Conservation (phyloP, 2,888 invertebrate genomes). For the Trilocha varians region DNA sequence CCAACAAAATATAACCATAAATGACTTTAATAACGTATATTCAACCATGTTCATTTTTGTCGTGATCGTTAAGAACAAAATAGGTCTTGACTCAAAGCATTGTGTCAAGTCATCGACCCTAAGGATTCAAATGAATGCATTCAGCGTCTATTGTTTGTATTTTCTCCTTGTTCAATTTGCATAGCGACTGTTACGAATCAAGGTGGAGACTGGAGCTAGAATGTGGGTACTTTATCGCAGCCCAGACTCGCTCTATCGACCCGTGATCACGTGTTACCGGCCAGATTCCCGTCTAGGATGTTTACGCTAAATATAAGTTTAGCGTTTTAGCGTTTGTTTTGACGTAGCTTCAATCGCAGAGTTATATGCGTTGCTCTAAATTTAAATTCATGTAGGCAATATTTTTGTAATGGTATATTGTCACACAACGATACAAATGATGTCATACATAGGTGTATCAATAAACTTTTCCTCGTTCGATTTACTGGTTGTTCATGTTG, state of each 20-base stretch:
- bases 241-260: slow-evolving; percentile 21
- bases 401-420: too few relatives aligned
- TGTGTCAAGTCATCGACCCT: slow-evolving; percentile 31
- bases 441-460: too few relatives aligned
- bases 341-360: background rate
- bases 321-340: background rate
- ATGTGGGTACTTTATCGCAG: slow-evolving; percentile 5
- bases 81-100: slow-evolving; percentile 12
- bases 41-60: background rate
- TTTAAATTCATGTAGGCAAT: too few relatives aligned
- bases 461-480: background rate
- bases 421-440: too few relatives aligned
- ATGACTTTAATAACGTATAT: background rate
- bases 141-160: slow-evolving; percentile 27
- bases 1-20: background rate
- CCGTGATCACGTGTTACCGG: slow-evolving; percentile 7
- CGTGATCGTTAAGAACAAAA: background rate
- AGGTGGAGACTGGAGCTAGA: slow-evolving; percentile 6
- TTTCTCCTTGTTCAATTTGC: slow-evolving; percentile 20
- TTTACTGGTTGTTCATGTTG: background rate
- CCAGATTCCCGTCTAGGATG: background rate
- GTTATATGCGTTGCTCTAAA: too few relatives aligned
- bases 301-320: background rate
- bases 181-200: slow-evolving; percentile 13
- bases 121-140: slow-evolving; percentile 24